Percentiles rank a stretch among this genome's conserved stretches.
Conservation (phyloP, 1,140 invertebrate genomes). For the Brachionus koreanus region DNA sequence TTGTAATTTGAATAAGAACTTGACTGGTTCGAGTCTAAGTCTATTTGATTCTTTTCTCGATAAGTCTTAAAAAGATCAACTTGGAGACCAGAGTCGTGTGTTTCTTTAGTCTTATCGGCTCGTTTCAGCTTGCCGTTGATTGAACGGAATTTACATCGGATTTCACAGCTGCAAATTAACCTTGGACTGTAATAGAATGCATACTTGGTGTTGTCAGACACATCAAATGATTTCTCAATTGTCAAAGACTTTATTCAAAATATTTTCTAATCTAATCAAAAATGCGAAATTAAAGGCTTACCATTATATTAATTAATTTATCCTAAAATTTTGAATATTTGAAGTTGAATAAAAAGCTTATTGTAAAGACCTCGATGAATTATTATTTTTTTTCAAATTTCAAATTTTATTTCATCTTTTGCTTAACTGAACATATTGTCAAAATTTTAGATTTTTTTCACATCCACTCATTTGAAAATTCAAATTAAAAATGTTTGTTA, state of each 20-base stretch:
- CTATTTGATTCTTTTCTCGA: background rate
- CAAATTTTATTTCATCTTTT: conserved; percentile 14
- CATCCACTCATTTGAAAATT: background rate
- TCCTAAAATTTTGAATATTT: background rate
- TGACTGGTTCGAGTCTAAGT: background rate
- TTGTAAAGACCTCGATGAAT: background rate
- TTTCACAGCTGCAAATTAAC: conserved; percentile 6
- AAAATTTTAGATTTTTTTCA: background rate
- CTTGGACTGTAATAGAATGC: background rate
- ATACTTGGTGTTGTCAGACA: background rate
- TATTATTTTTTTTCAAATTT: background rate
- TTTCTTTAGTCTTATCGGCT: background rate
- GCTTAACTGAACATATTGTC: background rate
- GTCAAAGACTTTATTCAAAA: background rate
- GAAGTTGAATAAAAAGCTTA: background rate
- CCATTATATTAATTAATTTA: background rate
- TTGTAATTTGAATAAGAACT: background rate
- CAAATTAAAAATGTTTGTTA: too few relatives aligned
- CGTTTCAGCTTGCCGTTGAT: background rate
- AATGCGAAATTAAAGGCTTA: background rate
- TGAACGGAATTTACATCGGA: background rate
- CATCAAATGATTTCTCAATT: conserved; percentile 2
- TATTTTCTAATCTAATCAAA: too few relatives aligned
- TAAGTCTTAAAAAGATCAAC: conserved; percentile 4
- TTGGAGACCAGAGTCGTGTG: background rate